A percentile compares a stretch with the other conserved stretches of the same genome.
Conservation (phyloP, 2,888 invertebrate species). For the Papilio gigon region DNA sequence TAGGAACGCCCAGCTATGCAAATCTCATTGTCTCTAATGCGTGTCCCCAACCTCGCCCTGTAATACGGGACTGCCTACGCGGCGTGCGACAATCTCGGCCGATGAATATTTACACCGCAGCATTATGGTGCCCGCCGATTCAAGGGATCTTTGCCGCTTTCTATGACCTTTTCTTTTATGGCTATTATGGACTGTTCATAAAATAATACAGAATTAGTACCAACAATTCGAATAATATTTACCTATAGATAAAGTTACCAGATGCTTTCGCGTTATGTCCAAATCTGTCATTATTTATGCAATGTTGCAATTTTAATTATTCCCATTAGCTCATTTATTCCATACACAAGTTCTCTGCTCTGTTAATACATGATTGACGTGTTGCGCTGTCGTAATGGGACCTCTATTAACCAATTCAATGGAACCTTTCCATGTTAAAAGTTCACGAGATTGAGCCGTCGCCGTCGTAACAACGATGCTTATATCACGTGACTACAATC, state of each 20-base stretch:
- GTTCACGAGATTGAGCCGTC: slow-evolving; percentile 72
- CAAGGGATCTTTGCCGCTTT: slow-evolving; percentile 54
- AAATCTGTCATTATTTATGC: neutral
- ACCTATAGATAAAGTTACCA: neutral
- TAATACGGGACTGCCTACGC: slow-evolving; percentile 69
- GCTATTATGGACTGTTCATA: slow-evolving; percentile 44
- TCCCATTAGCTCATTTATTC: slow-evolving; percentile 2
- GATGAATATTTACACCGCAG: slow-evolving; percentile 76
- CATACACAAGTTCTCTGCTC: slow-evolving; percentile 45
- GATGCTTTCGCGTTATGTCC: neutral
- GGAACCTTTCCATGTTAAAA: slow-evolving; percentile 67
- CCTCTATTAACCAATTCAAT: slow-evolving; percentile 66
- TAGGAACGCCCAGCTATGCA: slow-evolving; percentile 77
- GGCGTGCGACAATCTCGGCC: slow-evolving; percentile 63
- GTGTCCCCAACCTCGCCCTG: slow-evolving; percentile 67
- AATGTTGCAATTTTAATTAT: neutral
- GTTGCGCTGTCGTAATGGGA: slow-evolving; percentile 65
- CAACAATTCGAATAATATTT: neutral
- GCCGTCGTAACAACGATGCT: slow-evolving; percentile 61
- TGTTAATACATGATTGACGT: slow-evolving; percentile 75
- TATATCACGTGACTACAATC: slow-evolving; percentile 56
- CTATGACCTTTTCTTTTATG: slow-evolving; percentile 55
- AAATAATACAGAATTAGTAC: neutral
- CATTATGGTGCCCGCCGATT: slow-evolving; percentile 61
- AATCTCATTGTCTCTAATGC: slow-evolving; percentile 80